Conservation (phyloP, 1,140 invertebrate species). For the Cotesia glomerata region DNA sequence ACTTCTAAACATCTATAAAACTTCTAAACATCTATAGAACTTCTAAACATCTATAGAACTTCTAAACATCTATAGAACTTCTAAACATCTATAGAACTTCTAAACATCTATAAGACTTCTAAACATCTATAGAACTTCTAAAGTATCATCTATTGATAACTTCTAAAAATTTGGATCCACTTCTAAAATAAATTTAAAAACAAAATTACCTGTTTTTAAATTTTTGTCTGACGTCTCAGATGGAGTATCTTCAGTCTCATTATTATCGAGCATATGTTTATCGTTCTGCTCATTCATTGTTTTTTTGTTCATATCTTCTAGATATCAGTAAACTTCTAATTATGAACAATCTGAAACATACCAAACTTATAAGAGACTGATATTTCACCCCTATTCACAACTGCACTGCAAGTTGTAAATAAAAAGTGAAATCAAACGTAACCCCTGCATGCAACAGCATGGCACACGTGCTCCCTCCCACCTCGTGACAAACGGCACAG, state of each 20-base stretch:
- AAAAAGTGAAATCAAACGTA: slow-evolving; percentile 7
- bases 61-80: too few species aligned
- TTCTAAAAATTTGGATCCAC: too few species aligned
- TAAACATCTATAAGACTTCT: too few species aligned
- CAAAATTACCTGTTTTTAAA: neutral
- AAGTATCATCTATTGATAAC: too few species aligned
- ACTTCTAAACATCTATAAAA: too few species aligned
- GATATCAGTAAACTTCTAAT: neutral
- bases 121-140: too few species aligned
- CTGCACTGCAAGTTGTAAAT: slow-evolving; percentile 21
- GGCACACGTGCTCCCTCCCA: slow-evolving; percentile 15
- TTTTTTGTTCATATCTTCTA: slow-evolving; percentile 1
- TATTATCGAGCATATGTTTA: neutral
- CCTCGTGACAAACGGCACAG: slow-evolving; percentile 11
- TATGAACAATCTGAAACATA: slow-evolving; percentile 4
- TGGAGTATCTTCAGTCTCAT: slow-evolving; percentile 5
- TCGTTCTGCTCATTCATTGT: slow-evolving; percentile 8
- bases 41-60: too few species aligned
- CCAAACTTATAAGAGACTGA: slow-evolving; percentile 10
- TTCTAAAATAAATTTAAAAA: too few species aligned
- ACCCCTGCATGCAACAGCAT: neutral
- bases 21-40: too few species aligned
- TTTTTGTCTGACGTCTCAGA: neutral
- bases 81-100: too few species aligned
- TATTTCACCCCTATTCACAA: slow-evolving; percentile 10